Conservation (phyloP, 2,888 invertebrate genomes). For the Temnothorax rugatulus region DNA sequence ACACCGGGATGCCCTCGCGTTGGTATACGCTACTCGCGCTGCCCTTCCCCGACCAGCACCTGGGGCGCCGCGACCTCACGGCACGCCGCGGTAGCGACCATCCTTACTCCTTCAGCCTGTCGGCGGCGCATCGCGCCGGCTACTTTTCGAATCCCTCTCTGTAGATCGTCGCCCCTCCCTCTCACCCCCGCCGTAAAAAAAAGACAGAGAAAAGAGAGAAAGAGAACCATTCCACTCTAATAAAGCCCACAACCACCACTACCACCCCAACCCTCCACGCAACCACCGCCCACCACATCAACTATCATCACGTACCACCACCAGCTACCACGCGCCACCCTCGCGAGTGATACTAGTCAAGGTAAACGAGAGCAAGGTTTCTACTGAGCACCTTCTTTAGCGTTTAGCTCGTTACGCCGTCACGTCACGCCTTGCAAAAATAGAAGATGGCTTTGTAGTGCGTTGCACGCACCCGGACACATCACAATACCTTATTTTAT, state of each 20-base stretch:
- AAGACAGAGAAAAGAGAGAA: neutral
- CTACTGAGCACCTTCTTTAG: slow-evolving; percentile 64
- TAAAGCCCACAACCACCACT: slow-evolving; percentile 67
- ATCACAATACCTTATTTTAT: neutral
- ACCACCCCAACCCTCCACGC: slow-evolving; percentile 79
- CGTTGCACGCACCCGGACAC: slow-evolving; percentile 27
- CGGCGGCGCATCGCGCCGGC: slow-evolving; percentile 91
- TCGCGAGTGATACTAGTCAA: slow-evolving; percentile 82
- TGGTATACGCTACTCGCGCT: slow-evolving; percentile 97
- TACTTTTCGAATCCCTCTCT: slow-evolving; percentile 94
- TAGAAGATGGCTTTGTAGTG: slow-evolving; percentile 52
- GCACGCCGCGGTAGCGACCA: slow-evolving; percentile 87
- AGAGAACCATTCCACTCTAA: slow-evolving; percentile 17
- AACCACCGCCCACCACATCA: slow-evolving; percentile 81
- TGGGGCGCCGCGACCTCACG: slow-evolving; percentile 93
- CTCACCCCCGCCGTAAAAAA: neutral
- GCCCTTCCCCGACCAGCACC: slow-evolving; percentile 97
- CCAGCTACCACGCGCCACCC: slow-evolving; percentile 79
- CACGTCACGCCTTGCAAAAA: slow-evolving; percentile 26
- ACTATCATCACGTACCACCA: slow-evolving; percentile 80
- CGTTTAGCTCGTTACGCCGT: slow-evolving; percentile 71
- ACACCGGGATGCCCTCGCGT: slow-evolving; percentile 91
- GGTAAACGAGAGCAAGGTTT: slow-evolving; percentile 80
- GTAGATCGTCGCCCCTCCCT: slow-evolving; percentile 65
- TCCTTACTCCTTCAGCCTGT: slow-evolving; percentile 91